Evolutionary conservation across 1,140 invertebrate genomes (phyloP).

Genomic region (Cotesia glomerata): DNA sequence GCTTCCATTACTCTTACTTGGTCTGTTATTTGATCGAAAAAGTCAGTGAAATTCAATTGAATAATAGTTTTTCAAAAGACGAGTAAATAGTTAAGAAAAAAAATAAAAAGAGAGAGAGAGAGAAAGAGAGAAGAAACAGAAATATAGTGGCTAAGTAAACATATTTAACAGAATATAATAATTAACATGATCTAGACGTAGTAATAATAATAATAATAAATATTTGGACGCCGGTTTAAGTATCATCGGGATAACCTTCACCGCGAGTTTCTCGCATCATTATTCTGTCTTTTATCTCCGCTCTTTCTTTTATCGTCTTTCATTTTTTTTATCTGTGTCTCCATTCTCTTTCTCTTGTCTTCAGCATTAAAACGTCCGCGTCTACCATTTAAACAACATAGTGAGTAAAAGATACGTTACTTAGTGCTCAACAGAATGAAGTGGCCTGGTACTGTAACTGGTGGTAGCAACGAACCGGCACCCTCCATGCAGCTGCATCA

Average conservation of each 20-base stretch:
- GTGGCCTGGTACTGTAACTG: constrained; percentile 60
- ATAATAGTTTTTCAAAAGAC: background rate
- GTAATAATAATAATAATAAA: background rate
- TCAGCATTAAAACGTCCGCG: background rate
- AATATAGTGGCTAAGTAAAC: too few relatives aligned
- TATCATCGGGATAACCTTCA: constrained; percentile 28
- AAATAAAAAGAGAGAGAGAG: too few relatives aligned
- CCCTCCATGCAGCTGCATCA: constrained; percentile 61
- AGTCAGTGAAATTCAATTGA: background rate
- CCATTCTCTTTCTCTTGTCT: constrained; percentile 10
- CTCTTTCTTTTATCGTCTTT: constrained; percentile 14
- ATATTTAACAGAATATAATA: background rate
- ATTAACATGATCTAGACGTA: constrained; percentile 3
- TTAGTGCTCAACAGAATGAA: constrained; percentile 51
- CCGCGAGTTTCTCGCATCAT: constrained; percentile 6
- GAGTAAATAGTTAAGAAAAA: too few relatives aligned
- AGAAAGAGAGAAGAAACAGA: too few relatives aligned
- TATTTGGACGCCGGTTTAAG: constrained; percentile 26
- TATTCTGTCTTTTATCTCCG: background rate
- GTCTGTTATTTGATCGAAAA: background rate
- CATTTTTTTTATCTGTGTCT: constrained; percentile 11
- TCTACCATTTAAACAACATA: too few relatives aligned
- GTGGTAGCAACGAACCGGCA: constrained; percentile 59
- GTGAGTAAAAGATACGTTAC: background rate
- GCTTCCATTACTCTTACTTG: constrained; percentile 28